A percentile compares a stretch with the other conserved stretches of the same genome.
phyloP scores from a whole-genome alignment of 2,113 vertebrate species.

The Nothocercus julius region DNA sequence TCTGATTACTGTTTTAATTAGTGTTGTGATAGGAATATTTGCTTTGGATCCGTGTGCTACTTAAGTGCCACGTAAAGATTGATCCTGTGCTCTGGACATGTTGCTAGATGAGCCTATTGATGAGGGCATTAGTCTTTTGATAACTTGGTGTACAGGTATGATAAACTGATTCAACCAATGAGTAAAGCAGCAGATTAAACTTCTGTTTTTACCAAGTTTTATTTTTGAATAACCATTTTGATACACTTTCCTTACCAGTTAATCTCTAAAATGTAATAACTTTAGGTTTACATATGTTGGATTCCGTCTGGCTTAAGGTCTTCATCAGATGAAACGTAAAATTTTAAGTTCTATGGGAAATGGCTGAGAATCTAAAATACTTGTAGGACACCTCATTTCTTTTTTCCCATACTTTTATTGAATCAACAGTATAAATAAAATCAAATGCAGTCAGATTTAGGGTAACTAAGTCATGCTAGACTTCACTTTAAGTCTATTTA shows the following conservation, averaged over 20 bases:
- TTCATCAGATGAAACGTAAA: background rate
- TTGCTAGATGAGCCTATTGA: conserved; percentile 37
- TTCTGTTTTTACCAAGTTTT: conserved; percentile 51
- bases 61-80: conserved; percentile 13
- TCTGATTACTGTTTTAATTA: conserved; percentile 15
- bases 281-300: background rate
- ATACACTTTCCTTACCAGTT: background rate
- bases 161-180: conserved; percentile 19
- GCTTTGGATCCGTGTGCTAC: conserved; percentile 38
- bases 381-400: background rate
- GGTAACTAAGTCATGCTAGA: background rate
- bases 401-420: background rate
- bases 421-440: background rate
- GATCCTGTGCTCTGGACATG: conserved; percentile 29
- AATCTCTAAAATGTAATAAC: background rate
- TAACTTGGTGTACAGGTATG: conserved; percentile 50
- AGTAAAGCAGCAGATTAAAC: conserved; percentile 63
- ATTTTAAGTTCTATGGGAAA: background rate
- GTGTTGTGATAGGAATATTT: conserved; percentile 32
- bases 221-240: conserved; percentile 25
- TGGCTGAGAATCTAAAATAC: background rate
- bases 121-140: conserved; percentile 33
- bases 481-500: background rate
- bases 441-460: background rate
- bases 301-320: background rate